Percentiles rank a stretch among this genome's conserved stretches.
Conservation (phyloP, 2,113 vertebrate species). For the Isichthys henryi region DNA sequence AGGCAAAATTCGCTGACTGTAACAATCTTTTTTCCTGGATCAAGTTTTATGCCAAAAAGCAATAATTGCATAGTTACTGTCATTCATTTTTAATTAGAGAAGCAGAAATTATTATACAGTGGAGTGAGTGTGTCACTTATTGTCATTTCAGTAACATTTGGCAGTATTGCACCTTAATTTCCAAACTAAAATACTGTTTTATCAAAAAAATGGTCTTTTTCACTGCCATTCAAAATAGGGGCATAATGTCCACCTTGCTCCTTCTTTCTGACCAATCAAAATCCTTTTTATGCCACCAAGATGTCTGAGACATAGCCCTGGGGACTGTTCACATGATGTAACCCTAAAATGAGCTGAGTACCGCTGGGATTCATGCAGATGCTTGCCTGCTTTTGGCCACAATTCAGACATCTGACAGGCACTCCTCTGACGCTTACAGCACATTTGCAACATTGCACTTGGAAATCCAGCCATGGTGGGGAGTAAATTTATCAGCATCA, state of each 20-base stretch:
- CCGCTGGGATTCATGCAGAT: not conserved
- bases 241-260: not conserved
- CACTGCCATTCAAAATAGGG: not conserved
- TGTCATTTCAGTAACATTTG: not conserved
- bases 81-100: not conserved
- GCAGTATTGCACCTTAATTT: not conserved
- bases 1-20: not conserved
- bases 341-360: not conserved
- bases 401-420: not conserved
- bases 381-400: not conserved
- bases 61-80: not conserved
- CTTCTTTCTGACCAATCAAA: not conserved
- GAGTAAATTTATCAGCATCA: constrained; percentile 2
- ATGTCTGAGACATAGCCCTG: not conserved
- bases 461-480: not conserved
- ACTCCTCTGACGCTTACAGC: not conserved
- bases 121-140: not conserved
- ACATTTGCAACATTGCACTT: not conserved
- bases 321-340: not conserved
- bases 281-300: not conserved
- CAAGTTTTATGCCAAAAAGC: not conserved
- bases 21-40: not conserved
- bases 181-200: not conserved
- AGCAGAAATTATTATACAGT: not conserved
- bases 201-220: not conserved